These are phyloP conservation scores for Cyrtonyx montezumae DNA, from an alignment of 2,113 vertebrate species.

Conservation along the genomic window DNA sequence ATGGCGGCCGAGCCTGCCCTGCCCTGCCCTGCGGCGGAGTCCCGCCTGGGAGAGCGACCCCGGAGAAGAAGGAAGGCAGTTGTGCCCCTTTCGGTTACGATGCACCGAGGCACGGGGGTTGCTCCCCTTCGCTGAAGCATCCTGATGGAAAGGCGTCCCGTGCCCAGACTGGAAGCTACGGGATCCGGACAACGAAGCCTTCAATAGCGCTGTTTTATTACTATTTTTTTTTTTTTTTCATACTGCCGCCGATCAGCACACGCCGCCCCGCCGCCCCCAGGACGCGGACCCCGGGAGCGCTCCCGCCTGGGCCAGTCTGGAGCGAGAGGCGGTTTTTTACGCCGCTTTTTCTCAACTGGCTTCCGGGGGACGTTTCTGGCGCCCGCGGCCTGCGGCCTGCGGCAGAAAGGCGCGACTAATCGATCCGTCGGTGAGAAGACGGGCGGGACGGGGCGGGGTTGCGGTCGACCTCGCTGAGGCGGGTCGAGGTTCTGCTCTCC, in stretches of 20 bases:
- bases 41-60: background rate
- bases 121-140: background rate
- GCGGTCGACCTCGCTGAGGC: background rate
- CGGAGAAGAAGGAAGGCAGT: background rate
- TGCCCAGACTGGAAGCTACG: background rate
- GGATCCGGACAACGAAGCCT: background rate
- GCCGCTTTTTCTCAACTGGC: background rate
- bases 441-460: background rate
- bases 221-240: too few relatives aligned
- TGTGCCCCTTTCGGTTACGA: too few relatives aligned
- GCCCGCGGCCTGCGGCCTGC: background rate
- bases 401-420: background rate
- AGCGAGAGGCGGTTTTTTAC: rapidly evolving
- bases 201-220: background rate
- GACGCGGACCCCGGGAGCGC: background rate
- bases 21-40: background rate
- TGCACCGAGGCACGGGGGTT: background rate
- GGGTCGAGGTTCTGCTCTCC: background rate
- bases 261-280: too few relatives aligned
- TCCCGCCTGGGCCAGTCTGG: too few relatives aligned
- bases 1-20: background rate
- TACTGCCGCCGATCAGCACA: background rate
- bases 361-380: rapidly evolving
- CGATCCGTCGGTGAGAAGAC: background rate
- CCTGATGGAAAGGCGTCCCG: background rate